Conservation (phyloP, 2,113 vertebrate species). For the Amphiprion ocellaris region DNA sequence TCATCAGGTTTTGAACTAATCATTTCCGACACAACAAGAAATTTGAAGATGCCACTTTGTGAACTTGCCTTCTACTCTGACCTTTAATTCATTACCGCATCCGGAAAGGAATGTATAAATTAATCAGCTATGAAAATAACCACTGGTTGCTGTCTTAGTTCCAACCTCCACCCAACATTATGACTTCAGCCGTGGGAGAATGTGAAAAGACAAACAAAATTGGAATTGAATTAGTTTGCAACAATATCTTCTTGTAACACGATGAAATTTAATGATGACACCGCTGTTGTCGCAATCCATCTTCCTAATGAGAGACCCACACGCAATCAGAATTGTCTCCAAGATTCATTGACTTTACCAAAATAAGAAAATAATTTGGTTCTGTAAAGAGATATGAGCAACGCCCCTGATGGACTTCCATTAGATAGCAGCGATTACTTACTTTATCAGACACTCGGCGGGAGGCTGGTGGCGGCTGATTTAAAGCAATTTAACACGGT, state of each 20-base stretch:
- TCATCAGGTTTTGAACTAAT: neutral
- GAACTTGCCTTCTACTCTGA: neutral
- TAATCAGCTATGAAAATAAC: constrained; percentile 1
- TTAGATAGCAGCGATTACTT: constrained; percentile 67
- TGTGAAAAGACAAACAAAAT: constrained; percentile 7
- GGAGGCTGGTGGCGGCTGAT: neutral
- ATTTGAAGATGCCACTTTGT: neutral
- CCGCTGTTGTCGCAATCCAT: too few relatives aligned
- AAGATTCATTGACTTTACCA: constrained; percentile 46
- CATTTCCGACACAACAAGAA: neutral
- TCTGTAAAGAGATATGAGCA: constrained; percentile 61
- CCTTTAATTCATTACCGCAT: neutral
- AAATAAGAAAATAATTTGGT: constrained; percentile 69
- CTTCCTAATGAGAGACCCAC: too few relatives aligned
- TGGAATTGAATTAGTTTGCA: constrained; percentile 48
- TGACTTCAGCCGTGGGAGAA: constrained; percentile 4
- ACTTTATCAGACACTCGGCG: constrained; percentile 52
- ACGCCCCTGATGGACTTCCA: constrained; percentile 61
- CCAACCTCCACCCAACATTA: constrained; percentile 3
- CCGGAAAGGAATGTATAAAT: neutral
- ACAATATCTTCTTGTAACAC: constrained; percentile 48
- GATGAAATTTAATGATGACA: constrained; percentile 40
- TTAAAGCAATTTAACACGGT: constrained; percentile 24
- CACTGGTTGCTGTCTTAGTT: neutral
- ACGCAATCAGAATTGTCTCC: too few relatives aligned